Conservation (phyloP, 2,888 invertebrate species). For the Orchesella flavescens region DNA sequence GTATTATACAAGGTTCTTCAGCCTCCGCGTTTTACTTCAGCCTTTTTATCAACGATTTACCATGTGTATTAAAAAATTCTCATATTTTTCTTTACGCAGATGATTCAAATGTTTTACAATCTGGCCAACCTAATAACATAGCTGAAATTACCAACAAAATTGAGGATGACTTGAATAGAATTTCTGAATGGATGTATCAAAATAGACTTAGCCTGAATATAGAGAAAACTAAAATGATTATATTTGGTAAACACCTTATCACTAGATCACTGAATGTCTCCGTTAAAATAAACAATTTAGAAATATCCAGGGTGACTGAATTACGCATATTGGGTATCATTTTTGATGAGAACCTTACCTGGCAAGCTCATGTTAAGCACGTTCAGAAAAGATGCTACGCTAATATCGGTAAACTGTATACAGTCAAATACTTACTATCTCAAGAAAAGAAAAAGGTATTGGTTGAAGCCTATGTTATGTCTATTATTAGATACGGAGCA, state of each 20-base stretch:
- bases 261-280: no score
- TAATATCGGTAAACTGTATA: background rate
- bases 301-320: no score
- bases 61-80: conserved; percentile 20
- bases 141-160: background rate
- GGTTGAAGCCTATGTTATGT: conserved; percentile 5
- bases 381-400: conserved; percentile 26
- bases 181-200: conserved; percentile 24
- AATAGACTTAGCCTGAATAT: conserved; percentile 43
- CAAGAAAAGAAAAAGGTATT: conserved; percentile 2
- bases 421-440: background rate
- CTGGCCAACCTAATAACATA: conserved; percentile 17
- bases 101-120: conserved; percentile 24
- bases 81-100: conserved; percentile 29
- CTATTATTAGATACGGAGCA: background rate
- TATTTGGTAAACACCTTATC: background rate
- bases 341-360: conserved; percentile 10
- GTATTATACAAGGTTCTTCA: background rate
- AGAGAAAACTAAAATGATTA: conserved; percentile 37
- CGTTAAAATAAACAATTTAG: no score
- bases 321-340: conserved; percentile 16
- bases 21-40: background rate
- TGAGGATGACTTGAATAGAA: background rate
- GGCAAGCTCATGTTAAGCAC: no score
- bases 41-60: conserved; percentile 36